Conservation (phyloP, 2,797 vertebrate genomes). For the Oreochromis mossambicus region DNA sequence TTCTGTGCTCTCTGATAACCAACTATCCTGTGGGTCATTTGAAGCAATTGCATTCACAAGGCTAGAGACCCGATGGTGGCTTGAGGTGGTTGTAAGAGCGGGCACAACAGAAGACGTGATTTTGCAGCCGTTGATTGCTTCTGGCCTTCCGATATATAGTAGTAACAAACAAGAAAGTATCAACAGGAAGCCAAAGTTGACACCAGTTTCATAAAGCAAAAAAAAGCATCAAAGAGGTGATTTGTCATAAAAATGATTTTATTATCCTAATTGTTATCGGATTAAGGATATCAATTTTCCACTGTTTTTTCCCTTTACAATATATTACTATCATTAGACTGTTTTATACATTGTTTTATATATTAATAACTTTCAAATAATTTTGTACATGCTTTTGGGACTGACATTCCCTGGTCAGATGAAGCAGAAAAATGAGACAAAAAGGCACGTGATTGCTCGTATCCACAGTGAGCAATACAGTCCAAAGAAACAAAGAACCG, state of each 20-base stretch:
- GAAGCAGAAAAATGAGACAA: slow-evolving; percentile 74
- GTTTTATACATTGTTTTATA: slow-evolving; percentile 76
- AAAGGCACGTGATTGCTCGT: slow-evolving; percentile 92
- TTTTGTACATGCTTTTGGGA: slow-evolving; percentile 84
- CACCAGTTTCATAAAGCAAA: neutral
- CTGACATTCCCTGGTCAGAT: slow-evolving; percentile 76
- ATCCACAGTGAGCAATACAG: slow-evolving; percentile 74
- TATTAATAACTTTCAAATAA: slow-evolving; percentile 75
- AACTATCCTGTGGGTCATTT: slow-evolving; percentile 34
- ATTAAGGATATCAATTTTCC: slow-evolving; percentile 57
- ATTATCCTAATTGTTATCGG: slow-evolving; percentile 72
- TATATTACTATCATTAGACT: slow-evolving; percentile 74
- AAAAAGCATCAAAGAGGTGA: neutral
- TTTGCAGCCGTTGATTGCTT: slow-evolving; percentile 8
- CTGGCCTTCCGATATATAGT: neutral
- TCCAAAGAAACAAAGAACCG: slow-evolving; percentile 73
- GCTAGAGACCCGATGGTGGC: slow-evolving; percentile 28
- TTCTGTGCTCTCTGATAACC: slow-evolving; percentile 40
- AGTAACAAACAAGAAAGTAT: neutral
- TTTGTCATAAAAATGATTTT: slow-evolving; percentile 69
- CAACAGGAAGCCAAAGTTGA: neutral
- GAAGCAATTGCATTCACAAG: slow-evolving; percentile 28
- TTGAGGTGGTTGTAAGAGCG: slow-evolving; percentile 18
- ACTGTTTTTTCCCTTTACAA: slow-evolving; percentile 58
- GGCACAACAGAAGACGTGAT: slow-evolving; percentile 42